phyloP scores from a whole-genome alignment of 2,888 invertebrate genomes.

The Chouioia cunea region DNA sequence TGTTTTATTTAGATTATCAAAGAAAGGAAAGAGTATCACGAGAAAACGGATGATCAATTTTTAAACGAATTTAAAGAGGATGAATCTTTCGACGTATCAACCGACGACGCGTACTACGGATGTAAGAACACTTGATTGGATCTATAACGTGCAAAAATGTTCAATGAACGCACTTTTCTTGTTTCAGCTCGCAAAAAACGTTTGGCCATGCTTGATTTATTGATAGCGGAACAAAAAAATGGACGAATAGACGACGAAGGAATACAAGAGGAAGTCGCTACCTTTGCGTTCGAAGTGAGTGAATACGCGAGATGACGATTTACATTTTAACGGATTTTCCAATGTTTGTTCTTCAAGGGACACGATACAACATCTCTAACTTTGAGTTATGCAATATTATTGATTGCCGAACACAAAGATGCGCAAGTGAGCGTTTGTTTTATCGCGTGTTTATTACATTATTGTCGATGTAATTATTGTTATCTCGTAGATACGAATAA shows the following conservation, averaged over 20 bases:
- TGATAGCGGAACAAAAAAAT: constrained; percentile 54
- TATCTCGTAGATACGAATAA: constrained; percentile 49
- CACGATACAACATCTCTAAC: constrained; percentile 75
- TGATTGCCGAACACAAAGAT: constrained; percentile 69
- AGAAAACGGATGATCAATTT: constrained; percentile 47
- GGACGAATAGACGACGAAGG: constrained; percentile 55
- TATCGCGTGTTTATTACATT: too few relatives aligned
- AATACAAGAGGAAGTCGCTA: constrained; percentile 61
- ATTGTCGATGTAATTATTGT: too few relatives aligned
- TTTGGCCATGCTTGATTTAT: constrained; percentile 45
- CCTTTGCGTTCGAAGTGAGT: too few relatives aligned
- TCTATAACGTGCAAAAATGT: too few relatives aligned
- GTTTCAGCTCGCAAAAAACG: constrained; percentile 44
- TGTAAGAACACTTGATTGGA: neutral
- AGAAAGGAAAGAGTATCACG: constrained; percentile 55
- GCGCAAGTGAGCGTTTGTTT: constrained; percentile 60
- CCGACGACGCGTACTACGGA: neutral
- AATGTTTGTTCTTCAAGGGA: constrained; percentile 70
- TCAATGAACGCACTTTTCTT: too few relatives aligned
- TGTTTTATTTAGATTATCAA: constrained; percentile 52
- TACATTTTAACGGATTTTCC: too few relatives aligned
- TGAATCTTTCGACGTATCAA: constrained; percentile 7
- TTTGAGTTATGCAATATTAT: constrained; percentile 69
- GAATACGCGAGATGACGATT: too few relatives aligned
- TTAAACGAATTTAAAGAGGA: constrained; percentile 40